Evolutionary conservation across 2,888 invertebrate species (phyloP).

Genomic region (Pseudoips prasinana): DNA sequence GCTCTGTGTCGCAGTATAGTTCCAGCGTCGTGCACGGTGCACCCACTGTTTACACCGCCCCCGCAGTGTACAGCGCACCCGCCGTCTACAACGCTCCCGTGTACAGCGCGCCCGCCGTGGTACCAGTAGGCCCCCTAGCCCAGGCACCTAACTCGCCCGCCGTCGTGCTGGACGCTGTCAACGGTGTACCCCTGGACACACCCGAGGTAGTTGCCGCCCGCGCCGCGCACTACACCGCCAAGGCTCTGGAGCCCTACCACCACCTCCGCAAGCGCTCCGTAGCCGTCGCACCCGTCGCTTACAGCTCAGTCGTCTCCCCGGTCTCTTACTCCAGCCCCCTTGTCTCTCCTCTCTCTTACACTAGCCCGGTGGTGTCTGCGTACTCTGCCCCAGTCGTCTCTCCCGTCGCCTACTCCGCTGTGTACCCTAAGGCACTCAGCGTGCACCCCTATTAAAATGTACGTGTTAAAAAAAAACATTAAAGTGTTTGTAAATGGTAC

Average conservation of each 20-base stretch:
- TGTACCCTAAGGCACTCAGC: constrained; percentile 12
- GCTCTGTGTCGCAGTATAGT: constrained; percentile 54
- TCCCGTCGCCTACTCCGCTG: constrained; percentile 35
- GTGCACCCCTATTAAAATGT: constrained; percentile 58
- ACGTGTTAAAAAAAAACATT: no score
- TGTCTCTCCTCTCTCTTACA: constrained; percentile 34
- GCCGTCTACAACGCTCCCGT: no score
- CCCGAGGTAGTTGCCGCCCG: constrained; percentile 76
- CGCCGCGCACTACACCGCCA: constrained; percentile 69
- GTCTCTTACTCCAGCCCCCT: constrained; percentile 41
- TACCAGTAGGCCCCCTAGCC: constrained; percentile 35
- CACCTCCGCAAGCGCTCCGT: constrained; percentile 68
- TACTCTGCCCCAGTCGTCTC: constrained; percentile 31
- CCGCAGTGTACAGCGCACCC: constrained; percentile 31
- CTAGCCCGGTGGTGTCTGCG: constrained; percentile 35
- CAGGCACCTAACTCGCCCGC: constrained; percentile 69
- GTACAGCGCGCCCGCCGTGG: constrained; percentile 4
- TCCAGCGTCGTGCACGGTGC: constrained; percentile 55
- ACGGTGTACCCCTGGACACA: constrained; percentile 74
- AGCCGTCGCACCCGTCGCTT: no score
- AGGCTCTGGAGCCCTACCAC: constrained; percentile 55
- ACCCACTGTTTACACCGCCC: constrained; percentile 41
- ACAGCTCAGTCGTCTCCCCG: not conserved
- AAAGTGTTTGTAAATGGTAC: not conserved
- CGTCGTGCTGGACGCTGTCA: constrained; percentile 64